Base-by-base conservation (phyloP, 2,113 vertebrate species). In the Sceloporus undulatus region DNA sequence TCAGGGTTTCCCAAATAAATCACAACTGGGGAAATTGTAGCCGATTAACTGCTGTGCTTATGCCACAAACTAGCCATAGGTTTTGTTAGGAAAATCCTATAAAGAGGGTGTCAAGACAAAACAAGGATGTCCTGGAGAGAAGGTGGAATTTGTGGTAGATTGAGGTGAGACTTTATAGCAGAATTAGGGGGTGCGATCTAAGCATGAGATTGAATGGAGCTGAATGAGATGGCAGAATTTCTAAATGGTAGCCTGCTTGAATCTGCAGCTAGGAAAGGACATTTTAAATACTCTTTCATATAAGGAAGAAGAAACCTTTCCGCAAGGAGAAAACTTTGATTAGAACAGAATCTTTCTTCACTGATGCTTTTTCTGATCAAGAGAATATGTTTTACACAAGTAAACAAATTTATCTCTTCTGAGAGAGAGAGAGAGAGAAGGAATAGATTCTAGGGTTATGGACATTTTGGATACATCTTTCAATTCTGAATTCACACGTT, bases 1-100 rank as follows among this genome's bases (percentile, higher is more conserved):
- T 56, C 40, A 82, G 25, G 59, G 5, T 88, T 83, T 76, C 71
- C 29, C 8, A 82, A 76, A 76, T 66, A 82, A 52, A 87, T 75
- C 70, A 10, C 42, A 19, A 9, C 1, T 25, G 59, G 42, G 40
- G 29, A 86, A 86, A 68, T 16, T 52, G 62, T 34, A 14, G 29
- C 85, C 34, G 62, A 78, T 70, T 70, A 70, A 18, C 18, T 29
- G 52, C 40, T 11, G 40, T 48, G 85, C 27, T 62, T 48, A 2
- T 42, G 75, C 85, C 27, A 68, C 74, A 38, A 79, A 82, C 42
- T 52, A 38, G 42, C 52, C 13, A 18, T n/a, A 38, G 7, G 29
- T 11, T 66, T 68, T 18, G 21, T 54, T 88, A 42, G 19, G 23
- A 54, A 42, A 77, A 59, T 16, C 13, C 13, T 18, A 9, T 34